These are phyloP conservation scores for Elephas maximus DNA, from an alignment of 2,113 vertebrate genomes.

Conservation along the genomic window DNA sequence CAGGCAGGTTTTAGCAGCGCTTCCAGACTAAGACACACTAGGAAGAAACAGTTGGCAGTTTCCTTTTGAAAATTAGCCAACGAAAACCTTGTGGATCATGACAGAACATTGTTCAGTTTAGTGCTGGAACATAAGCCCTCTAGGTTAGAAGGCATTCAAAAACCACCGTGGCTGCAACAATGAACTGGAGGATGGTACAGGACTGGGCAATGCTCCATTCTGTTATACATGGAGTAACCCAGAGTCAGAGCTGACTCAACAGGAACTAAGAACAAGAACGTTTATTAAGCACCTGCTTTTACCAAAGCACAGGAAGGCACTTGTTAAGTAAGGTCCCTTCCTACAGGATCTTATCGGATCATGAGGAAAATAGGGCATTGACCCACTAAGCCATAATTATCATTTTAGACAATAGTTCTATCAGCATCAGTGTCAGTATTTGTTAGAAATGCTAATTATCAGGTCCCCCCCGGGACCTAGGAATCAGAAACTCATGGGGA, in stretches of 20 bases:
- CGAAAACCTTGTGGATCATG: not conserved
- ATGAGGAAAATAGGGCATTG: not conserved
- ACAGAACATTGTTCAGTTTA: not conserved
- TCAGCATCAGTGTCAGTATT: not conserved
- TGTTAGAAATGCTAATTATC: constrained; percentile 18
- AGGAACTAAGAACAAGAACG: not conserved
- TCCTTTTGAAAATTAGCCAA: not conserved
- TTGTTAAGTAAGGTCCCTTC: not conserved
- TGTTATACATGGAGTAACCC: not conserved
- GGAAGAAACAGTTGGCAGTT: not conserved
- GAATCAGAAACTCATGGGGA: not conserved
- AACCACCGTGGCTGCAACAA: not conserved
- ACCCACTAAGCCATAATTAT: not conserved
- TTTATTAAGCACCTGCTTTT: constrained; percentile 17
- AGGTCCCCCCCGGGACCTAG: not conserved
- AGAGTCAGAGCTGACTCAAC: not conserved
- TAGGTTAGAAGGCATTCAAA: not conserved
- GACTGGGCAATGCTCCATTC: not conserved
- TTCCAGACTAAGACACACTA: not conserved
- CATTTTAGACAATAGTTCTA: not conserved
- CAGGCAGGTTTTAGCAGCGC: not conserved
- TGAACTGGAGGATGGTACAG: too few species aligned
- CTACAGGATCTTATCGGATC: not conserved
- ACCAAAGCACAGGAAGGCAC: not conserved
- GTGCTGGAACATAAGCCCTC: not conserved